A percentile compares a stretch with the other conserved stretches of the same genome.
phyloP scores from a whole-genome alignment of 2,888 invertebrate species.

The Isotomurus palustris region DNA sequence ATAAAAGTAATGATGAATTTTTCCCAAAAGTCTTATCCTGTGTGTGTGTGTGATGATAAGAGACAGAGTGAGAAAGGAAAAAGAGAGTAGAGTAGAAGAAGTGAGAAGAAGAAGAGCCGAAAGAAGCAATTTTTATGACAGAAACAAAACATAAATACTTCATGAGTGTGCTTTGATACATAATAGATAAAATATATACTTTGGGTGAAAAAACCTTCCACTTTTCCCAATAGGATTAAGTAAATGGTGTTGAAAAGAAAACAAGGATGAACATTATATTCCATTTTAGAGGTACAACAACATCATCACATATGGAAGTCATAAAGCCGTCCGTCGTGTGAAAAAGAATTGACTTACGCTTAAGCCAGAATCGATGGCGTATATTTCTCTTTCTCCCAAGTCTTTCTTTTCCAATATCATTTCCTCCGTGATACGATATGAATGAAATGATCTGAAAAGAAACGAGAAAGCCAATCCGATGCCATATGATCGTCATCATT shows the following conservation, averaged over 20 bases:
- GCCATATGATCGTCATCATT: too few species aligned
- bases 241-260: conserved; percentile 15
- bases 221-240: conserved; percentile 14
- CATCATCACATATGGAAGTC: not conserved
- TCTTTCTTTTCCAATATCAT: conserved; percentile 14
- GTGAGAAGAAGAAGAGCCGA: not conserved
- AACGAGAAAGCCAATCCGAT: conserved; percentile 9
- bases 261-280: conserved; percentile 4
- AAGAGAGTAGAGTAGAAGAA: not conserved
- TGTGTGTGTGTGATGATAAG: too few species aligned
- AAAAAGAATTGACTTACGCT: conserved; percentile 13
- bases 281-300: not conserved
- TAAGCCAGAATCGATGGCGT: conserved; percentile 14
- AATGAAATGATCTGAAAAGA: conserved; percentile 15
- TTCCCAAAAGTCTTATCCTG: conserved; percentile 7
- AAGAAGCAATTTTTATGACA: conserved; percentile 9
- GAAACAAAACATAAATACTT: conserved; percentile 18
- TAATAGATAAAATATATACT: conserved; percentile 18
- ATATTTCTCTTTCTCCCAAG: conserved; percentile 1
- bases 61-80: too few species aligned
- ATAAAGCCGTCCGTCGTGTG: conserved; percentile 12
- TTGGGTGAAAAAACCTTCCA: not conserved
- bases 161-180: conserved; percentile 16
- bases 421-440: conserved; percentile 11
- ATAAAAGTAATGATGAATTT: conserved; percentile 14